phyloP scores from a whole-genome alignment of 2,797 vertebrate genomes.

The Clarias platycephalus region DNA sequence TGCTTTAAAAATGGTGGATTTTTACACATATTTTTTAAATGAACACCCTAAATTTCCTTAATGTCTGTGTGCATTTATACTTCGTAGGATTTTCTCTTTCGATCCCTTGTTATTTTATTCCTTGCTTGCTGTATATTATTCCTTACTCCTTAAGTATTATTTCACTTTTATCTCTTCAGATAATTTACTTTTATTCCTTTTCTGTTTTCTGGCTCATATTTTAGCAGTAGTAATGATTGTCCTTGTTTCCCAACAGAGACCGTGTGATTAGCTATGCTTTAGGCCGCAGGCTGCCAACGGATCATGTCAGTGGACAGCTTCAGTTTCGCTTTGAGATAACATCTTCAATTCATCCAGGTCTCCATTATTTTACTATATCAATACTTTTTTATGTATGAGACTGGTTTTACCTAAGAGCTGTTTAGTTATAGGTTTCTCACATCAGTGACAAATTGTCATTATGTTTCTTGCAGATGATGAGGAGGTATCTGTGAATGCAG shows the following conservation, averaged over 20 bases:
- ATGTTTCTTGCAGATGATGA: constrained; percentile 84
- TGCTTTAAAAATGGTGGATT: not conserved
- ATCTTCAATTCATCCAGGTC: constrained; percentile 93
- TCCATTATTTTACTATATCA: constrained; percentile 1
- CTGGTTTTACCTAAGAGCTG: not conserved
- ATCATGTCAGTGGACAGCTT: constrained; percentile 95
- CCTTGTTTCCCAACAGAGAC: constrained; percentile 78
- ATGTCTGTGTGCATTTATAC: not conserved
- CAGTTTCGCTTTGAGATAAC: constrained; percentile 97
- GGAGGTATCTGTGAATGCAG: constrained; percentile 84
- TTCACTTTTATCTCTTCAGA: not conserved
- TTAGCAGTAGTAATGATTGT: not conserved
- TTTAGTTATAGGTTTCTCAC: not conserved
- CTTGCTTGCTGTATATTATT: not conserved
- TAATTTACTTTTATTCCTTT: not conserved
- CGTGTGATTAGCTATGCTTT: constrained; percentile 92
- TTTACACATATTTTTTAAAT: not conserved
- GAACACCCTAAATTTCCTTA: not conserved
- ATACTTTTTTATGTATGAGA: not conserved
- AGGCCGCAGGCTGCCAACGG: constrained; percentile 90
- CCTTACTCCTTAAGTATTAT: not conserved
- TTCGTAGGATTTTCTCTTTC: not conserved
- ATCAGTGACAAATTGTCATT: constrained; percentile 15
- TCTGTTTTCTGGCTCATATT: not conserved
- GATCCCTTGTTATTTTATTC: no score